A percentile compares a stretch with the other conserved stretches of the same genome.
phyloP scores from a whole-genome alignment of 2,797 vertebrate genomes.

The Epinephelus malabaricus region DNA sequence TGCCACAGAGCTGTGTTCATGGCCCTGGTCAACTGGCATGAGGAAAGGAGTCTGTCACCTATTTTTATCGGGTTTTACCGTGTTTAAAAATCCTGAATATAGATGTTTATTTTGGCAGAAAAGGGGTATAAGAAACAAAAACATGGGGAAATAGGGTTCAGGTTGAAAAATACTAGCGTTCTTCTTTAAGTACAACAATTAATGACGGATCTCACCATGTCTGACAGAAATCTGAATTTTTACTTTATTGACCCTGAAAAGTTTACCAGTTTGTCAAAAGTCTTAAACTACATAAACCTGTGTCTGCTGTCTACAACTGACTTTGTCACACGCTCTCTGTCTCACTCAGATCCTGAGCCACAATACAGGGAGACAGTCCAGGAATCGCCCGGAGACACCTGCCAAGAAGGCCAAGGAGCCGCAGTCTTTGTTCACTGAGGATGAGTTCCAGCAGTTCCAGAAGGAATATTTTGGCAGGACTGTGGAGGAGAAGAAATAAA shows the following conservation, averaged over 20 bases:
- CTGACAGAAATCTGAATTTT: not conserved
- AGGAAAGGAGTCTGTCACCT: too few species aligned
- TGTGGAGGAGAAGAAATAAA: slow-evolving; percentile 66
- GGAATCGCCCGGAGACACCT: slow-evolving; percentile 45
- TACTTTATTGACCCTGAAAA: not conserved
- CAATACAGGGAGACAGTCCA: slow-evolving; percentile 76
- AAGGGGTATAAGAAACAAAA: too few species aligned
- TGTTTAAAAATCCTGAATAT: too few species aligned
- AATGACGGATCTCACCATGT: not conserved
- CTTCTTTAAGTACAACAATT: not conserved
- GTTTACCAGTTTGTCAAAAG: not conserved
- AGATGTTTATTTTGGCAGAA: too few species aligned
- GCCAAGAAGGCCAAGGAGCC: slow-evolving; percentile 58
- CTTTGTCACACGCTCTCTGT: not conserved
- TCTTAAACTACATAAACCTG: not conserved
- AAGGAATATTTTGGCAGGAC: slow-evolving; percentile 85
- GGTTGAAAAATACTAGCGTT: too few species aligned
- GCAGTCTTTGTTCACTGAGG: slow-evolving; percentile 83
- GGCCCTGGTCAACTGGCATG: too few species aligned
- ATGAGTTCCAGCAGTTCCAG: slow-evolving; percentile 87
- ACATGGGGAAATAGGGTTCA: too few species aligned
- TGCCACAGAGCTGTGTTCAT: too few species aligned
- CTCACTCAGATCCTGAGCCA: slow-evolving; percentile 77
- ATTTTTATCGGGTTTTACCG: too few species aligned
- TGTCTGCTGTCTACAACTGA: too few species aligned